Conservation (phyloP, 2,113 vertebrate genomes). For the Bubo bubo region DNA sequence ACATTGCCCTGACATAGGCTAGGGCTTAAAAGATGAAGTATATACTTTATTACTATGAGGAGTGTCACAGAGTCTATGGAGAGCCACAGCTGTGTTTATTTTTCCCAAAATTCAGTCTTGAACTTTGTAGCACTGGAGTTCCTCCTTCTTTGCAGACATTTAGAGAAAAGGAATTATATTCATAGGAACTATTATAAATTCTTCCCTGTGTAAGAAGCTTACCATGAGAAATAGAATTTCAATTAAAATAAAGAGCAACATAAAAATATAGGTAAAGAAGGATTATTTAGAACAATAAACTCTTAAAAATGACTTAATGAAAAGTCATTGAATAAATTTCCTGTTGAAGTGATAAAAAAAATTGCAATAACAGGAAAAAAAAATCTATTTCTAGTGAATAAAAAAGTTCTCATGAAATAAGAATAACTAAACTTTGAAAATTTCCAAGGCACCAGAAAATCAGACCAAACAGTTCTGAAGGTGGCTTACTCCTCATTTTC, state of each 20-base stretch:
- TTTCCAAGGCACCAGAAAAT: background rate
- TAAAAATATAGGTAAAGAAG: background rate
- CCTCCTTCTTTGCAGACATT: background rate
- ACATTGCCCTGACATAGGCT: accelerated
- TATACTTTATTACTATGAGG: background rate
- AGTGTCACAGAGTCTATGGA: background rate
- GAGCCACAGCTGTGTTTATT: background rate
- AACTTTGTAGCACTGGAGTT: background rate
- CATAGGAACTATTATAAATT: background rate
- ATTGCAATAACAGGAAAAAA: background rate
- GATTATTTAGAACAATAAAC: background rate
- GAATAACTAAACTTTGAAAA: background rate
- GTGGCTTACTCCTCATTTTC: background rate
- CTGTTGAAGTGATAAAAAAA: background rate
- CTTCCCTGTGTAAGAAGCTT: background rate
- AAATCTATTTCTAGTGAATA: background rate
- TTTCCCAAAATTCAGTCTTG: background rate
- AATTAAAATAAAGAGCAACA: background rate
- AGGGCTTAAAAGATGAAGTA: background rate
- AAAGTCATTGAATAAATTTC: background rate
- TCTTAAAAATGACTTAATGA: background rate
- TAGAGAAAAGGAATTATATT: background rate
- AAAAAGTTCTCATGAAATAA: background rate
- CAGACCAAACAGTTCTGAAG: background rate
- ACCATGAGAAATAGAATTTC: background rate